Conservation (phyloP, 2,113 vertebrate genomes). For the Oreotrochilus melanogaster region DNA sequence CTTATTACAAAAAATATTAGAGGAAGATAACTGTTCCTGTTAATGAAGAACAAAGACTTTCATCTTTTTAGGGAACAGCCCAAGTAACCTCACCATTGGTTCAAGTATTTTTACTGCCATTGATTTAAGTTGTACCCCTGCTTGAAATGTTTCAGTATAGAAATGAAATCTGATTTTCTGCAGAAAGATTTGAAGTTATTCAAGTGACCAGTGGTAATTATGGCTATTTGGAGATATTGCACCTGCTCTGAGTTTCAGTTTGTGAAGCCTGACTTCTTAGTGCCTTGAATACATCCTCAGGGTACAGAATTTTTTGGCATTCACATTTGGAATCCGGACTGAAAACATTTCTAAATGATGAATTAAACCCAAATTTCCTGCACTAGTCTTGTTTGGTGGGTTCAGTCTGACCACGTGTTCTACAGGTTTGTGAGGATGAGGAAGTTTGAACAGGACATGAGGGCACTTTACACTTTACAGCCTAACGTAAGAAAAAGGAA, state of each 20-base stretch:
- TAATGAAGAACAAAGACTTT: neutral
- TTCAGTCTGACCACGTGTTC: neutral
- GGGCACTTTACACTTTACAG: neutral
- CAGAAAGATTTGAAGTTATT: neutral
- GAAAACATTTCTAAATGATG: neutral
- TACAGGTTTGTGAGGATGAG: neutral
- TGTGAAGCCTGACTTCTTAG: neutral
- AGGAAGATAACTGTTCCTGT: neutral
- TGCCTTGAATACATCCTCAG: neutral
- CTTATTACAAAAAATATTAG: neutral
- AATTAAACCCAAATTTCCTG: neutral
- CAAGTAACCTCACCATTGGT: neutral
- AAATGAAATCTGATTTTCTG: neutral
- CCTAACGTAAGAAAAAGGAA: fast-evolving
- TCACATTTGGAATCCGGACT: neutral
- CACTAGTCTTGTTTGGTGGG: neutral
- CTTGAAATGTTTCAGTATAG: neutral
- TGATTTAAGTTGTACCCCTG: neutral
- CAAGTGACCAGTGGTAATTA: neutral
- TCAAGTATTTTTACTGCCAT: neutral
- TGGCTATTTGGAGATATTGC: neutral
- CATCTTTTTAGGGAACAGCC: neutral
- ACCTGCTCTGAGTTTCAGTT: neutral
- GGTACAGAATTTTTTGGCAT: neutral
- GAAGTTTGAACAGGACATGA: neutral